Conservation (phyloP, 1,140 invertebrate species). For the Portunus trituberculatus region DNA sequence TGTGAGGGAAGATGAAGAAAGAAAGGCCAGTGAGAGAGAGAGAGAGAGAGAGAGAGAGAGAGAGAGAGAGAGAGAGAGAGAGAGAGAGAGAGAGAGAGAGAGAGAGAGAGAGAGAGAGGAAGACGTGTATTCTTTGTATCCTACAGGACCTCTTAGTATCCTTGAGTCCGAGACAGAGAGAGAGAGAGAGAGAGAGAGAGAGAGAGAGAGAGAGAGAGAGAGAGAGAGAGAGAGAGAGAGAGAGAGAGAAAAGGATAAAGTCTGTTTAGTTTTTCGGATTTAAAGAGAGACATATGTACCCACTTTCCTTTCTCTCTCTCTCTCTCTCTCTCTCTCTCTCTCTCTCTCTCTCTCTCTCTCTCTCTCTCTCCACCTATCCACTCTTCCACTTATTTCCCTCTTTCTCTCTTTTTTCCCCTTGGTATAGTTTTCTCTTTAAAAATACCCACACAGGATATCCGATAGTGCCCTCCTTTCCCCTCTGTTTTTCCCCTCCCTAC, state of each 20-base stretch:
- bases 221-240: not conserved
- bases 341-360: too few species aligned
- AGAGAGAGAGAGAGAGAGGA: not conserved
- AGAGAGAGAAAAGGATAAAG: not conserved
- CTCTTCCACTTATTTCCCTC: not conserved
- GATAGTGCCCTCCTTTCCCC: not conserved
- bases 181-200: not conserved
- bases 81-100: not conserved
- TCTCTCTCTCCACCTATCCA: too few species aligned
- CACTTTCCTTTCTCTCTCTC: not conserved
- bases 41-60: too few species aligned
- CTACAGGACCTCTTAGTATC: not conserved
- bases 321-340: not conserved
- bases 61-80: too few species aligned
- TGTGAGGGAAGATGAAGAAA: not conserved
- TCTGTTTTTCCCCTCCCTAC: conserved; percentile 10
- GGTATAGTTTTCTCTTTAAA: not conserved
- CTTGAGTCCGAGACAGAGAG: not conserved
- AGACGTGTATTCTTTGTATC: not conserved
- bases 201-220: not conserved
- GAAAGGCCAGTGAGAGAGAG: not conserved
- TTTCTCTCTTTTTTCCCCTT: not conserved
- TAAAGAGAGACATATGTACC: not conserved
- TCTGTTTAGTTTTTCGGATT: not conserved
- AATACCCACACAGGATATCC: not conserved